Conservation (phyloP, 2,113 vertebrate species). For the Myiagra hebetior region DNA sequence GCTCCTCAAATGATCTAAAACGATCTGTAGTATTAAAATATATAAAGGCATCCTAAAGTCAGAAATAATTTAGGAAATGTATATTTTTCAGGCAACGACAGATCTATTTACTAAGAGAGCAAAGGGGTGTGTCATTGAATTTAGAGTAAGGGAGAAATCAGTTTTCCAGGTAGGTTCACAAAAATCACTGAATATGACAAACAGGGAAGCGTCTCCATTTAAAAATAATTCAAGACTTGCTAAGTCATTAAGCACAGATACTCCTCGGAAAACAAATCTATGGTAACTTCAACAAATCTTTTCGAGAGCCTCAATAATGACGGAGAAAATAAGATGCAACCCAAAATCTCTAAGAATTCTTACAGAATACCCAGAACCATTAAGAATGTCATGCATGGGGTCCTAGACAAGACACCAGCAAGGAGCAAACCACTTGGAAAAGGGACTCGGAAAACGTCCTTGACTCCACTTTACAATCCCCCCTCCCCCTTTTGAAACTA, state of each 20-base stretch:
- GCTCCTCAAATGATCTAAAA: background rate
- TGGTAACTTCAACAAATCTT: background rate
- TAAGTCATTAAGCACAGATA: background rate
- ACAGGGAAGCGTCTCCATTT: accelerated
- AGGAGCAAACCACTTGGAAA: accelerated
- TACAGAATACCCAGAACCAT: accelerated
- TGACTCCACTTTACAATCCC: accelerated
- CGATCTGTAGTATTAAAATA: accelerated
- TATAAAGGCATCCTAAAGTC: accelerated
- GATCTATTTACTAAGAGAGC: accelerated
- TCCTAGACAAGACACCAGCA: accelerated
- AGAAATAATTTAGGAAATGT: background rate
- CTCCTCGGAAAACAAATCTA: accelerated
- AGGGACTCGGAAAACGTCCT: accelerated
- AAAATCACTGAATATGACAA: accelerated
- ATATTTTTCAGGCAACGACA: background rate
- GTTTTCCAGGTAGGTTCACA: accelerated
- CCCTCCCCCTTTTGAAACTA: accelerated
- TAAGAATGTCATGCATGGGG: accelerated
- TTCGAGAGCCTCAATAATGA: accelerated
- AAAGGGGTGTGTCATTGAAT: accelerated
- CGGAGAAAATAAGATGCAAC: accelerated
- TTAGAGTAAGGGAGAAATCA: accelerated
- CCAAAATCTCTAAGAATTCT: accelerated
- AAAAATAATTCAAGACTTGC: accelerated